Evolutionary conservation across 2,888 invertebrate genomes (phyloP), one percentile per base, ranked within the genome.

Genomic region (Amaurobius ferox): DNA sequence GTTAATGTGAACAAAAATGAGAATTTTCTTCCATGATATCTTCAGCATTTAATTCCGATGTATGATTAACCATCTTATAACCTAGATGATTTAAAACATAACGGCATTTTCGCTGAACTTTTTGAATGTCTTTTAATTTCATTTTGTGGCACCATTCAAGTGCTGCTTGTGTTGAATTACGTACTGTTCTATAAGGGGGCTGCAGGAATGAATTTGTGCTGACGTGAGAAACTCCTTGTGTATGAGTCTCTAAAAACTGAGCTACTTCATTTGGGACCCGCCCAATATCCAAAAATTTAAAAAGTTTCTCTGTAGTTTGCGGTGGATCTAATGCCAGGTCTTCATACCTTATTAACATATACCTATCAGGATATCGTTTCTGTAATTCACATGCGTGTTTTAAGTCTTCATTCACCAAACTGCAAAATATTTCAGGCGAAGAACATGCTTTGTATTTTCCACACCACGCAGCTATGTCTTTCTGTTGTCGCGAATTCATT

Each of bases 271-370:
- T 68, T 19, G 88, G 83, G 29, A 88, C 76, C 0, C 48, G 73
- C 16, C 81, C 87, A 29, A 86, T 73, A 6, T 89, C 92, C 90
- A 89, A 79, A 80, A 90, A 90, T 44, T 88, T 78, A 62, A 90
- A 88, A 29, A 90, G 79, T 30, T 78, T 79, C 28, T 87, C 80
- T 28, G 89, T 89, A 76, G 88, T 88, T 39, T 87, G 78, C 35
- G 88, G 88, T 0, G 89, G 89, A 39, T 88, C 77, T 28, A 81
- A 79, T 29, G 89, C 90, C 48, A 90, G 77, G 26, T 89, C 89
- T 80, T 90, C 90, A 83, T 90, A 90, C 28, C 89, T 77, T 19
- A 90, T 19, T 44, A 89, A 48, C 39, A 87, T 80, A 28, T 89
- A 87, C 62, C 87, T 88, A 28, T 79, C 77, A 1, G 90, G 90